Evolutionary conservation across 2,888 invertebrate species (phyloP).

Genomic region (Acanthosepion lycidas): DNA sequence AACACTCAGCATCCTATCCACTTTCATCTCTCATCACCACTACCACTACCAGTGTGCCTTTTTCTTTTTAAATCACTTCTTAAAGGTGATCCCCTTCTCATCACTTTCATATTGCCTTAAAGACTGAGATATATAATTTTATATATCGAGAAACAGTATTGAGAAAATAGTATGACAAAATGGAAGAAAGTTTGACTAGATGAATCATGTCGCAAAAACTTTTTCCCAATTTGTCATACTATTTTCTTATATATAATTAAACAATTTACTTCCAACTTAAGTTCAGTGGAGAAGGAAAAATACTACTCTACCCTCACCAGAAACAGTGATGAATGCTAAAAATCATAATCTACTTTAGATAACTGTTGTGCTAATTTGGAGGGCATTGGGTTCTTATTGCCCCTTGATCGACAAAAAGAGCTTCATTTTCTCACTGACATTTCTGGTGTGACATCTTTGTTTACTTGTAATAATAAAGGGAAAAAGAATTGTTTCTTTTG

Average conservation of each 20-base stretch:
- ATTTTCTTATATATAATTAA: background rate
- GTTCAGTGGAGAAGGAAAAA: background rate
- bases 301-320: background rate
- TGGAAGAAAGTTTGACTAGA: too few species aligned
- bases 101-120: constrained; percentile 1
- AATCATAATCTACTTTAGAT: background rate
- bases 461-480: background rate
- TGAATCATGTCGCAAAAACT: too few species aligned
- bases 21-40: background rate
- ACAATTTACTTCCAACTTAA: background rate
- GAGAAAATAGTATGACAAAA: too few species aligned
- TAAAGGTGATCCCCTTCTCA: background rate
- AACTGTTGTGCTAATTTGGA: background rate
- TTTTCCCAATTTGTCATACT: too few species aligned
- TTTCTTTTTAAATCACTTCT: background rate
- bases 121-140: background rate
- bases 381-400: background rate
- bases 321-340: background rate
- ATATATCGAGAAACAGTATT: too few species aligned
- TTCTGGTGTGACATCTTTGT: background rate
- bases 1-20: background rate
- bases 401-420: background rate
- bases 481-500: background rate
- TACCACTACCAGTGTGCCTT: background rate
- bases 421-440: too few species aligned